Percentiles rank a stretch among this genome's conserved stretches.
phyloP scores from a whole-genome alignment of 2,113 vertebrate species.

The Caranx melampygus region DNA sequence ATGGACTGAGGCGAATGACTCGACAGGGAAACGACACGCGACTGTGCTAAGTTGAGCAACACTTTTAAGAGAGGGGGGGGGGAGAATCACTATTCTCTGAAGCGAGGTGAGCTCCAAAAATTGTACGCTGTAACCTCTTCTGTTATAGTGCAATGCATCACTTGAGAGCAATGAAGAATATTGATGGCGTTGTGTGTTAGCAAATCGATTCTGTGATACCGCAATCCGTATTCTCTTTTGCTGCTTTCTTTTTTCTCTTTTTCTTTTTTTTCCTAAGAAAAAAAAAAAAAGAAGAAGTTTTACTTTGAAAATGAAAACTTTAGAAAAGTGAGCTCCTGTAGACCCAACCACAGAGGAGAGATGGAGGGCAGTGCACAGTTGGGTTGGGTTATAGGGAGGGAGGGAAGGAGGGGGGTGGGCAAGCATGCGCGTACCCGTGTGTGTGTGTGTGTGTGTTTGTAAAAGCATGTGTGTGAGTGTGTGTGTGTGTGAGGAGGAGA shows the following conservation, averaged over 20 bases:
- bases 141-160: slow-evolving; percentile 48
- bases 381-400: slow-evolving; percentile 56
- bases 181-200: slow-evolving; percentile 42
- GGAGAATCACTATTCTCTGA: neutral
- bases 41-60: slow-evolving; percentile 7
- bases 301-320: slow-evolving; percentile 56
- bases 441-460: slow-evolving; percentile 8
- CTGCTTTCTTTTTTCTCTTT: neutral
- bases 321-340: slow-evolving; percentile 43
- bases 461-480: slow-evolving; percentile 12
- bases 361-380: slow-evolving; percentile 77
- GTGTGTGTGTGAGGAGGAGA: slow-evolving; percentile 56
- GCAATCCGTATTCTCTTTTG: slow-evolving; percentile 10
- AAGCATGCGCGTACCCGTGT: neutral
- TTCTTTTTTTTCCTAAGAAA: neutral
- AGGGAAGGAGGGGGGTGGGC: neutral
- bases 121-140: slow-evolving; percentile 11
- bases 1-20: slow-evolving; percentile 22
- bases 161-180: slow-evolving; percentile 53
- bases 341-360: slow-evolving; percentile 71
- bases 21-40: slow-evolving; percentile 40
- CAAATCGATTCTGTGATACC: slow-evolving; percentile 37
- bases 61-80: neutral
- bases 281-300: slow-evolving; percentile 10
- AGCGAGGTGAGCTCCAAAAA: slow-evolving; percentile 1